Evolutionary conservation across 2,797 vertebrate genomes (phyloP).

Genomic region (Thaleichthys pacificus): DNA sequence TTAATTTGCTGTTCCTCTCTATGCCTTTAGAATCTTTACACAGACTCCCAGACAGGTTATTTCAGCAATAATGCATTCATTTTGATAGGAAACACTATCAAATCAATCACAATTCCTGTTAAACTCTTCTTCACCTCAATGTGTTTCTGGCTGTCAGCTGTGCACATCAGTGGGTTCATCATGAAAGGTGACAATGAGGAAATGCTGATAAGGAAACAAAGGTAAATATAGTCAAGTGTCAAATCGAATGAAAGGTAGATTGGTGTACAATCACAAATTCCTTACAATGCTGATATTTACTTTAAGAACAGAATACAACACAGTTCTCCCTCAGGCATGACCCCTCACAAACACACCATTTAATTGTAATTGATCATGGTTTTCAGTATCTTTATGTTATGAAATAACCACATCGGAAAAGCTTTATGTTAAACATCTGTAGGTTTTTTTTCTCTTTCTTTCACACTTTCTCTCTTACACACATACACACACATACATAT

Average conservation of each 20-base stretch:
- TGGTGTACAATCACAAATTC: slow-evolving; percentile 32
- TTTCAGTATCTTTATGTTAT: no score
- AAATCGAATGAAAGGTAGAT: slow-evolving; percentile 40
- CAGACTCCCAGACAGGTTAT: slow-evolving; percentile 25
- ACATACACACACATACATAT: background rate
- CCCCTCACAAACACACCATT: slow-evolving; percentile 13
- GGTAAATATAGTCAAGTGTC: slow-evolving; percentile 41
- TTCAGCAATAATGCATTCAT: slow-evolving; percentile 29
- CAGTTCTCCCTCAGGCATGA: slow-evolving; percentile 21
- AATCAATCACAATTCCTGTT: slow-evolving; percentile 48
- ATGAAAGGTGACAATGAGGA: slow-evolving; percentile 28
- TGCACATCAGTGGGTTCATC: slow-evolving; percentile 33
- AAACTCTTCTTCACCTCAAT: slow-evolving; percentile 27
- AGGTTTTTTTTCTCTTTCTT: background rate
- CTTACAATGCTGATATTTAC: slow-evolving; percentile 33
- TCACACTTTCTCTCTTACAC: background rate
- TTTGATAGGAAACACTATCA: slow-evolving; percentile 45
- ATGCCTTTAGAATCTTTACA: slow-evolving; percentile 12
- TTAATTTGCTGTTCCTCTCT: slow-evolving; percentile 57
- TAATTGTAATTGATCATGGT: no score
- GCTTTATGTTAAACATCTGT: background rate
- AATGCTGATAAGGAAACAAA: slow-evolving; percentile 30
- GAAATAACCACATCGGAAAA: background rate
- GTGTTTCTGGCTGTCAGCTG: slow-evolving; percentile 35
- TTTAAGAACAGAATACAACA: slow-evolving; percentile 27